phyloP scores from a whole-genome alignment of 2,797 vertebrate species.

The Anabacerthia variegaticeps region DNA sequence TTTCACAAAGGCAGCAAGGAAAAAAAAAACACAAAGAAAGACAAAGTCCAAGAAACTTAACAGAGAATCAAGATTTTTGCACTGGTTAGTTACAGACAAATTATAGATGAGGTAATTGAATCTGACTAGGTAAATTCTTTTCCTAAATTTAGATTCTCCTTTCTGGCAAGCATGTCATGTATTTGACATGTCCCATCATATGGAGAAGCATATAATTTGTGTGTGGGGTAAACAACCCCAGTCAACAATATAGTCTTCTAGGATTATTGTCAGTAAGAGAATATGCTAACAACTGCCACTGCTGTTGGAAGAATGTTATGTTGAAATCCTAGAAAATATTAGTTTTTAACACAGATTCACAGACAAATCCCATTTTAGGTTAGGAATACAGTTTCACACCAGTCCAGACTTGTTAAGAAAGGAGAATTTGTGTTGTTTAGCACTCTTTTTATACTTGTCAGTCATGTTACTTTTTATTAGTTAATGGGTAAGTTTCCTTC shows the following conservation, averaged over 20 bases:
- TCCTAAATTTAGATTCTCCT: neutral
- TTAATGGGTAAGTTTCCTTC: neutral
- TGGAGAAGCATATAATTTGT: neutral
- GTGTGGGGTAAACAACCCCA: accelerated
- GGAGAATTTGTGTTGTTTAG: neutral
- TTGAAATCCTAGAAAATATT: neutral
- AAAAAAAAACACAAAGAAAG: neutral
- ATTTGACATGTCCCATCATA: neutral
- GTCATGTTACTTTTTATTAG: neutral
- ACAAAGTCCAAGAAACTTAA: neutral
- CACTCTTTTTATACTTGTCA: neutral
- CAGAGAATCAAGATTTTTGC: neutral
- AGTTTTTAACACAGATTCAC: neutral
- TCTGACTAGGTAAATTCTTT: neutral
- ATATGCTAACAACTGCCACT: neutral
- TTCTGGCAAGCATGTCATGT: neutral
- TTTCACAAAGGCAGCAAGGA: neutral
- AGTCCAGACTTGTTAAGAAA: neutral
- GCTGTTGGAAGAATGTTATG: neutral
- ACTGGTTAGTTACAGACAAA: neutral
- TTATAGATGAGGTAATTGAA: neutral
- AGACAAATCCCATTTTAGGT: accelerated
- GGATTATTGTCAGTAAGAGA: neutral
- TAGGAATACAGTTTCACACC: neutral
- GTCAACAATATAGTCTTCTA: neutral